Conservation (phyloP, 2,113 vertebrate genomes). For the Ammospiza caudacuta region DNA sequence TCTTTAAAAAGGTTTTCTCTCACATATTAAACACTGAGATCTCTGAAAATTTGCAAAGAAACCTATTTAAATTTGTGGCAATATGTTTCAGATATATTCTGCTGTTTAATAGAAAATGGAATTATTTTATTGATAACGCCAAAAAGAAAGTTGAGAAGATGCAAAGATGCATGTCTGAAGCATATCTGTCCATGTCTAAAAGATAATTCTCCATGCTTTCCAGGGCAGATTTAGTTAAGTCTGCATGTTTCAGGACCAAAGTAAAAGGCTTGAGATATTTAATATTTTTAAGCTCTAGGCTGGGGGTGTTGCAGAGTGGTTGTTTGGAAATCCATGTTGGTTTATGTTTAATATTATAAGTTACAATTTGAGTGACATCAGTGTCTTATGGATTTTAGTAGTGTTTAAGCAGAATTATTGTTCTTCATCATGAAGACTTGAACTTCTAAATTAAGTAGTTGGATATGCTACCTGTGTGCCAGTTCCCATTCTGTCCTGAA, state of each 20-base stretch:
- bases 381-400: background rate
- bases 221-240: conserved; percentile 1
- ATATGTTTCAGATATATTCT: background rate
- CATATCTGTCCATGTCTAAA: background rate
- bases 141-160: background rate
- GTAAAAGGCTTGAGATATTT: background rate
- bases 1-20: background rate
- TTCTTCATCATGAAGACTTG: background rate
- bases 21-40: background rate
- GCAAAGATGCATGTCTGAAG: background rate
- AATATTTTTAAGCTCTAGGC: background rate
- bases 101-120: background rate
- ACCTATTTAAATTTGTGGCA: accelerated
- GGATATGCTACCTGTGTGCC: background rate
- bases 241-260: background rate
- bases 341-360: background rate
- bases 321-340: background rate
- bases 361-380: background rate
- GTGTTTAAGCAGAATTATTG: background rate
- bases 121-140: background rate
- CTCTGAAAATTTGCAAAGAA: background rate
- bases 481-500: background rate
- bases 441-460: background rate
- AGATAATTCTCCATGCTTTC: conserved; percentile 18
- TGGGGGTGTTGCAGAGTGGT: background rate